Conservation (phyloP, 2,888 invertebrate genomes). For the Tenthredo scrophulariae region DNA sequence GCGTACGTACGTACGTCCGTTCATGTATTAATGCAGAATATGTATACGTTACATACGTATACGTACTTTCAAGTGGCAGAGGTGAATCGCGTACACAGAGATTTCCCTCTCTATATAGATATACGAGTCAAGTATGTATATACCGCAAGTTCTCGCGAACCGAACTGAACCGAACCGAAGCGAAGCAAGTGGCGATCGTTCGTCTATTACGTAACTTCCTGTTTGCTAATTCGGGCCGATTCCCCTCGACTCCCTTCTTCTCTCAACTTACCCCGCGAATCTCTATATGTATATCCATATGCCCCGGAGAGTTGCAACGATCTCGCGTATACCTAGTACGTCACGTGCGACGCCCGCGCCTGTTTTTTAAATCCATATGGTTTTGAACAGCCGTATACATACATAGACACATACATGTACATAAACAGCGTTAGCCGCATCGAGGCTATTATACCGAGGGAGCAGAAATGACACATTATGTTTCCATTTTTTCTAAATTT, state of each 20-base stretch:
- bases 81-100: conserved; percentile 38
- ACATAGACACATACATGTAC: background rate
- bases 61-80: background rate
- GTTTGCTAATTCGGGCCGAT: conserved; percentile 55
- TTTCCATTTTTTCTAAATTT: background rate
- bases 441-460: background rate
- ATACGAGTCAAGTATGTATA: background rate
- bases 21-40: background rate
- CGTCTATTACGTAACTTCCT: conserved; percentile 52
- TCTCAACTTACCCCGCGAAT: conserved; percentile 3
- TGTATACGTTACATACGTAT: background rate
- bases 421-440: background rate
- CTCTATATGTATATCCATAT: background rate
- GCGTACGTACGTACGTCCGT: background rate
- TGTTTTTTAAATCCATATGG: background rate
- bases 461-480: background rate
- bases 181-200: conserved; percentile 38
- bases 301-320: conserved; percentile 15
- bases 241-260: conserved; percentile 11
- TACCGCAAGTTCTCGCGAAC: conserved; percentile 28
- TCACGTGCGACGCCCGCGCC: conserved; percentile 22
- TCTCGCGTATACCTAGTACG: conserved; percentile 2
- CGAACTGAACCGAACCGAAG: conserved; percentile 22
- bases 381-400: background rate
- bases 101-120: conserved; percentile 24